Percentiles rank a stretch among this genome's conserved stretches.
phyloP scores from a whole-genome alignment of 2,888 invertebrate species.

The Idaea dimidiata region DNA sequence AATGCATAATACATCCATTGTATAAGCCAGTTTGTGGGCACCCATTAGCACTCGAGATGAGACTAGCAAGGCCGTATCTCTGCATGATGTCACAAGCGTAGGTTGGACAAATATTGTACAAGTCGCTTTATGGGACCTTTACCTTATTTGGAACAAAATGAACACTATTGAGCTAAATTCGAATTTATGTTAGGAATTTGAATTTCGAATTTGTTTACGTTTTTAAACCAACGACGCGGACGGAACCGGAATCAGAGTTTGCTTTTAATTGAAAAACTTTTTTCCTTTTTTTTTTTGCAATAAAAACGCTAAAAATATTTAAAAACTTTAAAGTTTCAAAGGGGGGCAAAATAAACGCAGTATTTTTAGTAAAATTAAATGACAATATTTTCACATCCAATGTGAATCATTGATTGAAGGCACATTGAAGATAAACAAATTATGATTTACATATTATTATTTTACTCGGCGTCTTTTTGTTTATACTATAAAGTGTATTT shows the following conservation, averaged over 20 bases:
- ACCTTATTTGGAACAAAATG: neutral
- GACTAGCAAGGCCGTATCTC: neutral
- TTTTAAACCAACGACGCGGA: neutral
- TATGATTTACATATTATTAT: neutral
- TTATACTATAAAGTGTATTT: neutral
- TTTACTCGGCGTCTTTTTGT: neutral
- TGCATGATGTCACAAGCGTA: neutral
- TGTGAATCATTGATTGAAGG: neutral
- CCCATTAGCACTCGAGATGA: conserved; percentile 1
- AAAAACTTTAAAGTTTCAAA: neutral
- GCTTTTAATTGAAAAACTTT: neutral
- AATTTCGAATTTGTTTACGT: neutral
- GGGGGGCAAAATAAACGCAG: neutral
- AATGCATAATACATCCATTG: neutral
- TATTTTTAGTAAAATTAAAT: neutral
- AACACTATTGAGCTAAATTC: neutral
- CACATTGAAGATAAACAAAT: neutral
- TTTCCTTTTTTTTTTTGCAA: neutral
- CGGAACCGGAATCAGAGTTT: neutral
- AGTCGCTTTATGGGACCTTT: neutral
- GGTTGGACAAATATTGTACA: conserved; percentile 1
- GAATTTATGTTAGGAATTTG: neutral
- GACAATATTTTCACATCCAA: neutral
- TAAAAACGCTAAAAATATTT: neutral
- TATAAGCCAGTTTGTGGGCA: neutral